Evolutionary conservation across 2,797 vertebrate genomes (phyloP), one percentile per base, ranked within the genome.

Genomic region (Hippopotamyrus pictus): DNA sequence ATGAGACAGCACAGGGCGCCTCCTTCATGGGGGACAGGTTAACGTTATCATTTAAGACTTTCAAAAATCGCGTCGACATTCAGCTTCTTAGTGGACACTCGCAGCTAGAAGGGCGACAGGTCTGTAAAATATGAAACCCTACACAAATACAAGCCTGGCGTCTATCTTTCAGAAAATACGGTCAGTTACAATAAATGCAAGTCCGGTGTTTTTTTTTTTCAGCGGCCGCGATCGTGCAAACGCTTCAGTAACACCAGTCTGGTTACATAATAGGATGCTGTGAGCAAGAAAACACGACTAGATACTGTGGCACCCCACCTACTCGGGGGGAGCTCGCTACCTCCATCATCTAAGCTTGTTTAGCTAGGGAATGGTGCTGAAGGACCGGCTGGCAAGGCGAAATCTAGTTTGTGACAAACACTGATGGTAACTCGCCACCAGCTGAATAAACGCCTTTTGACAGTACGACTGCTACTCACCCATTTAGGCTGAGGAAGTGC

Each of bases 401-500:
- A 25, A 84, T 46, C 82, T 46, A 48, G 82, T 25, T 54, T 33
- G 50, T 54, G 85, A 5, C 33, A 53, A 86, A 57, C 25, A 33
- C 51, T 54, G 46, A 5, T 51, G 19, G 46, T 86, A 53, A 50
- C 25, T 50, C 46, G 48, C 29, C 46, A 29, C 44, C 51, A 25
- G 51, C 85, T 11, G 69, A 57, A 22, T 89, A 83, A 89, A 83
- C n/a, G 73, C 73, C 37, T 41, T 73, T 69, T 19, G 8, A 62
- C 8, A 48, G 82, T 54, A 9, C 44, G 29, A 29, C 37, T 41
- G 11, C 33, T 41, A 92, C 93, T 93, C 89, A 93, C 93, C 93
- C 93, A 93, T 93, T 89, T 90, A 65, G 90, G 59, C 84, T 82
- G n/a, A 88, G 41, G 89, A 87, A 85, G 86, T 86, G 90, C 59